Percentiles rank a stretch among this genome's conserved stretches.
Conservation (phyloP, 2,797 vertebrate species). For the Neomorphus geoffroyi region DNA sequence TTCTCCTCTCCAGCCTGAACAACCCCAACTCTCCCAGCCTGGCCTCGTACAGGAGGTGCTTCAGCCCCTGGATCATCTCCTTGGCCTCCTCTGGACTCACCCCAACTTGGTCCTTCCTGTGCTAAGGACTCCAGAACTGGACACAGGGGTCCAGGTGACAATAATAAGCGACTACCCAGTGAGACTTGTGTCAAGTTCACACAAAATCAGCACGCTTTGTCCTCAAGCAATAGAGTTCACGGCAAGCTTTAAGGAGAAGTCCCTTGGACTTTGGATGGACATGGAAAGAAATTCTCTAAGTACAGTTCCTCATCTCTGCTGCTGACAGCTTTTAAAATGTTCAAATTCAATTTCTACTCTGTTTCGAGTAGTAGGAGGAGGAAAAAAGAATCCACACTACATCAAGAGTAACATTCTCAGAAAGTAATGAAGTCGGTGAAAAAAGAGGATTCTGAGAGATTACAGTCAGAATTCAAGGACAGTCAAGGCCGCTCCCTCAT, state of each 20-base stretch:
- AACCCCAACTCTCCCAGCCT: too few relatives aligned
- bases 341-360: background rate
- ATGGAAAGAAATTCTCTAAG: background rate
- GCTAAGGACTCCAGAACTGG: too few relatives aligned
- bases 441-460: background rate
- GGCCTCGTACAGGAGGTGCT: too few relatives aligned
- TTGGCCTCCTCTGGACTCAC: too few relatives aligned
- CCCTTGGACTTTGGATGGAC: background rate
- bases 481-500: background rate
- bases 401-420: background rate
- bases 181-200: background rate
- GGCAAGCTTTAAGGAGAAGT: background rate
- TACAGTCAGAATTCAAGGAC: background rate
- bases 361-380: background rate
- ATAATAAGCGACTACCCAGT: background rate
- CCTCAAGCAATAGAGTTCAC: background rate
- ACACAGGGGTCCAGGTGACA: background rate
- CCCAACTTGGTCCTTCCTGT: too few relatives aligned
- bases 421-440: background rate
- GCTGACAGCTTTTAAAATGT: background rate
- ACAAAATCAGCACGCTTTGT: background rate
- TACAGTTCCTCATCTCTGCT: background rate
- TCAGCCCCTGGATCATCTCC: too few relatives aligned
- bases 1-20: too few relatives aligned
- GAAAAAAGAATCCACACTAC: background rate